Evolutionary conservation across 2,113 vertebrate species (phyloP).

Genomic region (Leucoraja erinaceus): DNA sequence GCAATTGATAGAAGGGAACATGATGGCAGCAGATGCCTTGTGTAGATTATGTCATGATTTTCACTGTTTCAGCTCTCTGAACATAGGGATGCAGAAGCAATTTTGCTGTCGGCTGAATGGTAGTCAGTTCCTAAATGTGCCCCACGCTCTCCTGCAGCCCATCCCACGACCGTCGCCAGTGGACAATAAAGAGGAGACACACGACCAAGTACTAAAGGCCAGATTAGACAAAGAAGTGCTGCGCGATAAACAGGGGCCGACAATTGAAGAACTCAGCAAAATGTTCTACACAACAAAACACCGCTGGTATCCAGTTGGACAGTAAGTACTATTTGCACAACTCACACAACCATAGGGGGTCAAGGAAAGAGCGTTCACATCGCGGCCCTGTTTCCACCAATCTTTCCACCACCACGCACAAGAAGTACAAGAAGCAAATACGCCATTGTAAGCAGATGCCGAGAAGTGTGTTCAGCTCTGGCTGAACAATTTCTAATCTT

Average conservation of each 20-base stretch:
- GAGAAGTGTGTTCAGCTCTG: too few relatives aligned
- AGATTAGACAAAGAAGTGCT: conserved; percentile 61
- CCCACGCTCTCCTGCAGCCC: conserved; percentile 56
- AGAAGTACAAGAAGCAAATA: too few relatives aligned
- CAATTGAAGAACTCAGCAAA: conserved; percentile 83
- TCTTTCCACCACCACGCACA: too few relatives aligned
- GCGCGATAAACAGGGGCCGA: conserved; percentile 54
- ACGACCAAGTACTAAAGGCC: conserved; percentile 80
- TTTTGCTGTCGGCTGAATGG: not conserved
- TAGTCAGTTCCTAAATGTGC: not conserved
- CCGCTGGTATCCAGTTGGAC: conserved; percentile 84
- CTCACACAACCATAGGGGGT: not conserved
- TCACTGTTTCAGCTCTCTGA: not conserved
- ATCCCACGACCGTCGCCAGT: conserved; percentile 69
- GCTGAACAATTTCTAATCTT: too few relatives aligned
- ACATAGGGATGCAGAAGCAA: not conserved
- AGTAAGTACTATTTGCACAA: conserved; percentile 66
- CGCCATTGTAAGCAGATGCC: too few relatives aligned
- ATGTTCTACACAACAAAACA: conserved; percentile 97
- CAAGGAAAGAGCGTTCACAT: too few relatives aligned
- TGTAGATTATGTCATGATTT: not conserved
- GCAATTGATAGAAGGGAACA: not conserved
- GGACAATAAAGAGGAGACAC: conserved; percentile 65
- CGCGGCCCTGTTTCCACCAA: too few relatives aligned
- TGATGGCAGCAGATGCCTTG: not conserved